Percentiles rank a stretch among this genome's conserved stretches.
These are phyloP conservation scores for Mythimna pallens DNA, from an alignment of 2,888 invertebrate species.

Conservation along the genomic window DNA sequence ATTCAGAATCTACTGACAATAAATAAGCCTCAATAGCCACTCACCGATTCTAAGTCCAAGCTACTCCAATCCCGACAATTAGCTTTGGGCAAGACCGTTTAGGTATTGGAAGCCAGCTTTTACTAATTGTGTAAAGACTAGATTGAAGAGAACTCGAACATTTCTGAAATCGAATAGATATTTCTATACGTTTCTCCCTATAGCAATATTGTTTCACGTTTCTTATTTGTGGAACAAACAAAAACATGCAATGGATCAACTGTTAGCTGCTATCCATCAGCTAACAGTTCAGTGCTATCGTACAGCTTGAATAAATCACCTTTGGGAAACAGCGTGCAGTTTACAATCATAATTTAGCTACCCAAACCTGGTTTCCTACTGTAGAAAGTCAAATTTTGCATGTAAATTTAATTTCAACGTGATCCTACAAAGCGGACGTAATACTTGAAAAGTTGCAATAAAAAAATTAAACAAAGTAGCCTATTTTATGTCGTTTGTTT, in stretches of 20 bases:
- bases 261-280: constrained; percentile 25
- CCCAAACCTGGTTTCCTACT: background rate
- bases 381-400: constrained; percentile 12
- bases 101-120: background rate
- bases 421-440: constrained; percentile 10
- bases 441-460: background rate
- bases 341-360: constrained; percentile 26
- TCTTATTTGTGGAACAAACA: constrained; percentile 37
- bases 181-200: background rate
- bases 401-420: constrained; percentile 15
- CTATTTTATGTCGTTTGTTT: background rate
- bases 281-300: too few species aligned
- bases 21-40: background rate
- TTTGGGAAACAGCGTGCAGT: constrained; percentile 21
- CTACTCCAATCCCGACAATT: background rate
- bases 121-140: constrained; percentile 6
- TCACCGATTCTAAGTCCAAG: background rate
- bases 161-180: constrained; percentile 1
- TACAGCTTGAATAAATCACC: constrained; percentile 45
- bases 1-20: background rate
- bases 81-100: constrained; percentile 7
- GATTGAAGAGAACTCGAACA: background rate
- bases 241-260: constrained; percentile 37
- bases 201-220: background rate
- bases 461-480: background rate